Base-by-base conservation (phyloP, 2,797 vertebrate species). In the Crocodylus rhombifer region DNA sequence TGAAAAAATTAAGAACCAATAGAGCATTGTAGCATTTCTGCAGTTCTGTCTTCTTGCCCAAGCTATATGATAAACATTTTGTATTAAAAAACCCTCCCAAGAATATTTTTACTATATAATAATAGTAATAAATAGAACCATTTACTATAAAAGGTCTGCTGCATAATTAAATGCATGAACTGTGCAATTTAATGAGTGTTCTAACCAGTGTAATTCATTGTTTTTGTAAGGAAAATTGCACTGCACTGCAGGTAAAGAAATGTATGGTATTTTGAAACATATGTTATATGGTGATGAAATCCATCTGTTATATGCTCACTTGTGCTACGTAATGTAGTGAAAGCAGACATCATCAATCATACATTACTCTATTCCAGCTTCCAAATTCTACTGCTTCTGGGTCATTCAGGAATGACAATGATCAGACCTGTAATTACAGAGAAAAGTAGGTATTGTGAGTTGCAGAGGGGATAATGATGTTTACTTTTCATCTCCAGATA, bases 201-300 rank as follows among this genome's bases (percentile, higher is more conserved):
- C 90, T 96, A 80, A 82, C 88, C 96, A 84, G 69, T 88, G 74
- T 91, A 96, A 96, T 93, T 82, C 81, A 79, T 96, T 95, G 86
- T 93, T 97, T 96, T 94, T 95, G 4, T 77, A 87, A 90, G 89
- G 82, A 96, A 93, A 95, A 95, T 86, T 96, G 51, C 71, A 95
- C 80, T 82, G 82, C 77, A 64, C 58, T 95, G 61, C 58, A 97
- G 81, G 95, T 96, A 95, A 13, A 87, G 83, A 96, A 97, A 97
- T 97, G 95, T 96, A 94, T 97, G 90, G 95, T 96, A 90, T 92
- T 84, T 20, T 86, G 88, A 94, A 96, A 91, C 92, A 93, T 96
- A 95, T 94, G 96, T 96, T 97, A 96, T 80, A 95, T 74, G 74
- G 61, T 84, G 90, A 96, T 97, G 97, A 97, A 97, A 97, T 96